A percentile compares a stretch with the other conserved stretches of the same genome.
Conservation (phyloP, 2,888 invertebrate genomes). For the Blera fallax region DNA sequence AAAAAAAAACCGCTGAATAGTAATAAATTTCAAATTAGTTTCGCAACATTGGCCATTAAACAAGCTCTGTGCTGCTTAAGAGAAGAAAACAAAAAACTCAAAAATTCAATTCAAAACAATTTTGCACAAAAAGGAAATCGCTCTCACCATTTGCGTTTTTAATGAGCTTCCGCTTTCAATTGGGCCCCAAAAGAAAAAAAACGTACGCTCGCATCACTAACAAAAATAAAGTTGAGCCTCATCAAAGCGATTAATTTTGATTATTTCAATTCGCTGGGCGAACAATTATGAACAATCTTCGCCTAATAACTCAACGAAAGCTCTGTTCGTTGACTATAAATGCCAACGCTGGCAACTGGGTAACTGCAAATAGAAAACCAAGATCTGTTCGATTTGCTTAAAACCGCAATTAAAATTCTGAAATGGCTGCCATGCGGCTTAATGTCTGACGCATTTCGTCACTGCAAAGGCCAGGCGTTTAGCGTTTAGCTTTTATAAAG, state of each 20-base stretch:
- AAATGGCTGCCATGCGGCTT: neutral
- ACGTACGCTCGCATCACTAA: neutral
- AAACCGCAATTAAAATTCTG: conserved; percentile 58
- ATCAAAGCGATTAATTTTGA: conserved; percentile 13
- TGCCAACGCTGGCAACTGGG: neutral
- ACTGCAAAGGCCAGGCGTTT: conserved; percentile 26
- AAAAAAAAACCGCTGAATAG: neutral
- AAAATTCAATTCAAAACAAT: conserved; percentile 23
- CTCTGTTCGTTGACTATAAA: neutral
- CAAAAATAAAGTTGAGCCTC: neutral
- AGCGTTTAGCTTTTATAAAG: neutral
- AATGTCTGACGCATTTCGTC: conserved; percentile 53
- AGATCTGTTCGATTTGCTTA: conserved; percentile 58
- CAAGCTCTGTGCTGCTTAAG: neutral
- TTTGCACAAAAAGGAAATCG: conserved; percentile 34
- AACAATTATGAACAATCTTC: conserved; percentile 2
- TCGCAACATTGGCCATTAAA: conserved; percentile 26
- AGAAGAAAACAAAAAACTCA: neutral
- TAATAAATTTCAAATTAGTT: conserved; percentile 18
- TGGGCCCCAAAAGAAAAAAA: neutral
- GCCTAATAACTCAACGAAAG: neutral
- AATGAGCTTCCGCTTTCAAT: conserved; percentile 56
- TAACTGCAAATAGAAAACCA: conserved; percentile 38
- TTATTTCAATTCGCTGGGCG: neutral
- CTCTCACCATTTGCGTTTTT: conserved; percentile 46